phyloP scores from a whole-genome alignment of 2,888 invertebrate species.

The Dryocosmus kuriphilus region DNA sequence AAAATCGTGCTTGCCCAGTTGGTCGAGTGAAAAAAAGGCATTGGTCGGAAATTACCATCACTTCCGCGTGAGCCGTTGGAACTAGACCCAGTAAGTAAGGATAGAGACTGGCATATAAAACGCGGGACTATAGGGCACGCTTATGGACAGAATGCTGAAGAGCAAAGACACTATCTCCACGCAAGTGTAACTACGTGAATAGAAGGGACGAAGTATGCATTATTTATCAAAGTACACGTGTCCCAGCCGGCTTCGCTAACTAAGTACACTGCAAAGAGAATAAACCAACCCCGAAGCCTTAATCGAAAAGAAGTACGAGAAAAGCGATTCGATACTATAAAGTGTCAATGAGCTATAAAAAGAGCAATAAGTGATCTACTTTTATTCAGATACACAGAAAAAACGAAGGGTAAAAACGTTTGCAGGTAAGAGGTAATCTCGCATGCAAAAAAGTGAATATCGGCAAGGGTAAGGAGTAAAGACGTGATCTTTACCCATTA shows the following conservation, averaged over 20 bases:
- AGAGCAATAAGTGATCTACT: not conserved
- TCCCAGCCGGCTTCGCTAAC: slow-evolving; percentile 71
- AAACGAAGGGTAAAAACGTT: too few relatives aligned
- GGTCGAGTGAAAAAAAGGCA: slow-evolving; percentile 35
- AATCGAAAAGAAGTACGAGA: slow-evolving; percentile 31
- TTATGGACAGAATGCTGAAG: slow-evolving; percentile 56
- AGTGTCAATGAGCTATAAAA: slow-evolving; percentile 8
- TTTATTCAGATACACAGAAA: too few relatives aligned
- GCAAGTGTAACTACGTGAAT: slow-evolving; percentile 61
- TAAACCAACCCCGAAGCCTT: slow-evolving; percentile 47
- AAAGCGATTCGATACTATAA: slow-evolving; percentile 11
- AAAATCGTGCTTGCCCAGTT: slow-evolving; percentile 33
- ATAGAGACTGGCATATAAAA: slow-evolving; percentile 41
- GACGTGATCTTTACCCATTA: too few relatives aligned
- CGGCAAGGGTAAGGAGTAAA: too few relatives aligned
- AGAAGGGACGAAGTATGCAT: slow-evolving; percentile 63
- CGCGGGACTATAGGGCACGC: slow-evolving; percentile 51
- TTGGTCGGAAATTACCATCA: slow-evolving; percentile 40
- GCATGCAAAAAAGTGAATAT: too few relatives aligned
- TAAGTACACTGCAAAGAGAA: slow-evolving; percentile 54
- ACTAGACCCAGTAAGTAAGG: slow-evolving; percentile 40
- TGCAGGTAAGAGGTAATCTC: too few relatives aligned
- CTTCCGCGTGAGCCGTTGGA: slow-evolving; percentile 40
- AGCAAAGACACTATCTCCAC: slow-evolving; percentile 60
- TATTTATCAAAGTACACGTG: slow-evolving; percentile 76